These are phyloP conservation scores for Hirtodrosophila trivittata DNA, from an alignment of 2,888 invertebrate species.

Conservation along the genomic window DNA sequence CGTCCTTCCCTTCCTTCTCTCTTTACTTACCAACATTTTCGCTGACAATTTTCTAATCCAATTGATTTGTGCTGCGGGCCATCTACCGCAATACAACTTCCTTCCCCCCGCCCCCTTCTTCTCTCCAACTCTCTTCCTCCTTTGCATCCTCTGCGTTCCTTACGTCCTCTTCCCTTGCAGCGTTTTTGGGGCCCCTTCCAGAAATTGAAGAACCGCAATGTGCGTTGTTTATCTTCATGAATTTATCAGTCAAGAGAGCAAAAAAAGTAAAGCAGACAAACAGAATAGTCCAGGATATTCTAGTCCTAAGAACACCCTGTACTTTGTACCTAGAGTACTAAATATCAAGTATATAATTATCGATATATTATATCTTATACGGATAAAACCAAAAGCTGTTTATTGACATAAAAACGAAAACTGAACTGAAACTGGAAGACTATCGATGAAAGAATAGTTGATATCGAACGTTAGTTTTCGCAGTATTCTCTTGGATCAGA, in stretches of 20 bases:
- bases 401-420: too few relatives aligned
- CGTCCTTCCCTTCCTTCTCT: background rate
- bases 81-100: constrained; percentile 22
- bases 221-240: constrained; percentile 70
- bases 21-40: constrained; percentile 38
- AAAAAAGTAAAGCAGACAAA: constrained; percentile 15
- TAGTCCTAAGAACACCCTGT: constrained; percentile 21
- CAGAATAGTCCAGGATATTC: too few relatives aligned
- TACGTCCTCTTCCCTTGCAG: background rate
- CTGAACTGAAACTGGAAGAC: too few relatives aligned
- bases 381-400: too few relatives aligned
- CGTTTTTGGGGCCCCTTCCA: constrained; percentile 6
- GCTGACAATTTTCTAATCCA: constrained; percentile 78
- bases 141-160: background rate
- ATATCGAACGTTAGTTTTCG: too few relatives aligned
- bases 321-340: too few relatives aligned
- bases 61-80: constrained; percentile 76
- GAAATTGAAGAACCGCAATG: constrained; percentile 58
- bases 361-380: too few relatives aligned
- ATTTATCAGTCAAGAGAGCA: constrained; percentile 46
- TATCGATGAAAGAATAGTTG: too few relatives aligned
- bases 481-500: too few relatives aligned
- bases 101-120: background rate
- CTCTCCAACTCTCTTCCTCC: background rate
- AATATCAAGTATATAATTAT: too few relatives aligned